Percentiles rank a stretch among this genome's conserved stretches.
Conservation (phyloP, 2,797 vertebrate genomes). For the Emys orbicularis region DNA sequence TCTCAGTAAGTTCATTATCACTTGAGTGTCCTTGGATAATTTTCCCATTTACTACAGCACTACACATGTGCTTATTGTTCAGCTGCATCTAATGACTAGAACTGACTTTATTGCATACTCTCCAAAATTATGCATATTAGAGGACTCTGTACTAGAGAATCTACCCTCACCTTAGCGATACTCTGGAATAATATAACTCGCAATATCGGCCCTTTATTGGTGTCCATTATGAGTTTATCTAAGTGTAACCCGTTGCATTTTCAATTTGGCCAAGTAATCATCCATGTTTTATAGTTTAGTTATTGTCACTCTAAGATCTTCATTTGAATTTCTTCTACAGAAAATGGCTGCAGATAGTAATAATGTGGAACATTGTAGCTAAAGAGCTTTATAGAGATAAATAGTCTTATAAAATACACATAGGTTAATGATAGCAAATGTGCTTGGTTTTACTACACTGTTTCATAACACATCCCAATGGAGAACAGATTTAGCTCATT, state of each 20-base stretch:
- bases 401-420: not conserved
- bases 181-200: not conserved
- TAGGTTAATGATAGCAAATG: not conserved
- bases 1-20: not conserved
- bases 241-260: too few species aligned
- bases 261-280: rapidly evolving
- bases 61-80: not conserved
- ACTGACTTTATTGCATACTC: not conserved
- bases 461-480: not conserved
- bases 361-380: not conserved
- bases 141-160: not conserved
- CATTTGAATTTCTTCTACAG: not conserved
- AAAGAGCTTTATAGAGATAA: not conserved
- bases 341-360: not conserved
- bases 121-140: not conserved
- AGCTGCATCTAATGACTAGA: not conserved
- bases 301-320: not conserved
- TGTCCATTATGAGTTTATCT: not conserved
- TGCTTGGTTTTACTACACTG: not conserved
- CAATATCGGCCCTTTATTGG: rapidly evolving
- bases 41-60: not conserved
- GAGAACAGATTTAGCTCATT: not conserved
- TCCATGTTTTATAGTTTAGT: not conserved
- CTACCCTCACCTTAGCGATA: rapidly evolving
- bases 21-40: not conserved